Base-by-base conservation (phyloP, 1,140 invertebrate genomes). In the Drosophila sturtevanti region DNA sequence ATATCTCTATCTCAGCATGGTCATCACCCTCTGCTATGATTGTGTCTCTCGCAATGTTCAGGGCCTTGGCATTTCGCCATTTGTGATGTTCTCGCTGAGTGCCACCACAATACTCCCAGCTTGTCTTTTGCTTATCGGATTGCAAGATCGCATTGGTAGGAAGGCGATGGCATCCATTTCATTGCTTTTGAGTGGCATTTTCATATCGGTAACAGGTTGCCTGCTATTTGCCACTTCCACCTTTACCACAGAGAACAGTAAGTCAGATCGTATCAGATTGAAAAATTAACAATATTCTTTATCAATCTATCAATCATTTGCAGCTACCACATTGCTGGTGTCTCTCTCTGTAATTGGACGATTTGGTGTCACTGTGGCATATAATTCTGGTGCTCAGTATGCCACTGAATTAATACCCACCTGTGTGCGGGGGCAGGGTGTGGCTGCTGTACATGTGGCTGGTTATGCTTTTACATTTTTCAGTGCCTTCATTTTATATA, bases 351-450 rank as follows among this genome's bases (percentile, higher is more conserved):
- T 94, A 5, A 78, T 94, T 52, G 94, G 94, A 7, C 93, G 95
- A 63, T 93, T 95, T 66, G 93, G 93, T 22, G 93, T 95, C 21
- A 94, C 94, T n/a, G 93, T 95, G 7, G 93, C 94, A 14, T 95
- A 95, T 87, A 94, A 94, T 73, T 94, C 94, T 3, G 89, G 93
- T 70, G 89, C 95, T 22, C 94, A 94, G 63, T 95, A 95, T 76
- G 94, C 94, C 35, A 94, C 95, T 0, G 95, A 96, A 72, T 81
- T 95, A n/a, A 93, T 94, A 41, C 95, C 95, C 2, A 95, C 95
- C 0, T 93, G 93, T 35, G 93, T 95, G 2, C 91, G 95, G n/a
- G 94, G 92, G 0, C 93, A 94, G 81, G 94, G 93, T 24, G 93
- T 94, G 27, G 92, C 92, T 0, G 91, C 92, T 1, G 91, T 94